A percentile compares a stretch with the other conserved stretches of the same genome.
Evolutionary conservation across 2,888 invertebrate genomes (phyloP).

Genomic region (Mechanitis messenoides): DNA sequence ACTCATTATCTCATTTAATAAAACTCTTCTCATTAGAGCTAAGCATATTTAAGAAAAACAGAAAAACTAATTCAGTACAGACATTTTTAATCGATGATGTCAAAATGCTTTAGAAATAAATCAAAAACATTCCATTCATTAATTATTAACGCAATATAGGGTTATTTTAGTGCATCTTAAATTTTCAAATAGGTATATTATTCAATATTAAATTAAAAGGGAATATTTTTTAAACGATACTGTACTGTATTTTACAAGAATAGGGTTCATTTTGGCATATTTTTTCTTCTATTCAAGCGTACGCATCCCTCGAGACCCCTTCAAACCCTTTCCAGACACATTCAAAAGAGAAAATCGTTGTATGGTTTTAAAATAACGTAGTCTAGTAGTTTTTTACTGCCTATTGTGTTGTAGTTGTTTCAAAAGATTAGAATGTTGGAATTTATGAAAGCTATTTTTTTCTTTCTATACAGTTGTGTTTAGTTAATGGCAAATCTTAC

Average conservation of each 20-base stretch:
- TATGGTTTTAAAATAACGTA: slow-evolving; percentile 25
- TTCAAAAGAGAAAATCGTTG: slow-evolving; percentile 27
- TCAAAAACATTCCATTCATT: neutral
- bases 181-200: neutral
- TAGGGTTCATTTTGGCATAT: slow-evolving; percentile 6
- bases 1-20: too few species aligned
- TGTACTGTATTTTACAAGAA: neutral
- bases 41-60: neutral
- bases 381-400: slow-evolving; percentile 22
- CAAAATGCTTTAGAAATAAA: neutral
- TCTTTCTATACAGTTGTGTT: too few species aligned
- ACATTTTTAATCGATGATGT: neutral
- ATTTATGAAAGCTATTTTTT: neutral
- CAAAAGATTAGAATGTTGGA: neutral
- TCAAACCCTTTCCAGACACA: slow-evolving; percentile 31
- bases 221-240: neutral
- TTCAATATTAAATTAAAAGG: slow-evolving; percentile 19
- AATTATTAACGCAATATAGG: neutral
- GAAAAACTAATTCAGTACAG: neutral
- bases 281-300: slow-evolving; percentile 12
- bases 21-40: too few species aligned
- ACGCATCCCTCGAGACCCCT: slow-evolving; percentile 27
- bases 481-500: too few species aligned
- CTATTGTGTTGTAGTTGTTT: slow-evolving; percentile 18
- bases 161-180: slow-evolving; percentile 4